phyloP scores from a whole-genome alignment of 1,140 invertebrate species.

The Bradynema listronoti region DNA sequence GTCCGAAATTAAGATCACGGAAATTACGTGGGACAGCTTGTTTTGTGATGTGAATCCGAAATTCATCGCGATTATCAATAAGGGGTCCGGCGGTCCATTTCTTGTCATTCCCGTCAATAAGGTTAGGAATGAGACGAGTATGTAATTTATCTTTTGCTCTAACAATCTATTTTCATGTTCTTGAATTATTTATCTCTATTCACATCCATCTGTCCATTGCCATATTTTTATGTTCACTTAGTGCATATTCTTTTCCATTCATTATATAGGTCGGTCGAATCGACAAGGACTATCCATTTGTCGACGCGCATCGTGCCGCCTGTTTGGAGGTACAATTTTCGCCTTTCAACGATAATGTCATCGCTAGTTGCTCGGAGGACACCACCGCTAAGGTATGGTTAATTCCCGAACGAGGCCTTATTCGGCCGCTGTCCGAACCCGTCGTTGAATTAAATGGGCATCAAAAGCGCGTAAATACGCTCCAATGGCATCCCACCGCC shows the following conservation, averaged over 20 bases:
- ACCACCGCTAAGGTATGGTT: conserved; percentile 65
- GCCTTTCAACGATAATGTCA: conserved; percentile 89
- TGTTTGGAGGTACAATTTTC: conserved; percentile 87
- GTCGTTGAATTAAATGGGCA: conserved; percentile 87
- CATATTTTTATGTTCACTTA: conserved; percentile 6
- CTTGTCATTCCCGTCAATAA: conserved; percentile 92
- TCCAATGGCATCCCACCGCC: conserved; percentile 93
- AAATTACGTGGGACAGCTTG: conserved; percentile 78
- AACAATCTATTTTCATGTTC: too few relatives aligned
- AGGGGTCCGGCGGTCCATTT: conserved; percentile 95
- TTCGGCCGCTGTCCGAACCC: conserved; percentile 77
- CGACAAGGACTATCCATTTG: conserved; percentile 63
- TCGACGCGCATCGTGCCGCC: conserved; percentile 93
- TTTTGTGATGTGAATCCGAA: conserved; percentile 98
- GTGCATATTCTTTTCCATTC: conserved; percentile 13
- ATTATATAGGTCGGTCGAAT: conserved; percentile 49
- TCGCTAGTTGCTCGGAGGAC: conserved; percentile 94
- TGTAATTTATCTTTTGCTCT: too few relatives aligned
- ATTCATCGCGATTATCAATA: conserved; percentile 95
- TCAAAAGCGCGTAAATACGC: conserved; percentile 85
- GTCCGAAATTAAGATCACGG: conserved; percentile 94
- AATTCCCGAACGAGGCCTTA: conserved; percentile 82
- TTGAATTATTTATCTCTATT: too few relatives aligned
- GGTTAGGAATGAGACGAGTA: conserved; percentile 66
- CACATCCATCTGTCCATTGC: conserved; percentile 16